Conservation (phyloP, 2,888 invertebrate species). For the Temnothorax unifasciatus region DNA sequence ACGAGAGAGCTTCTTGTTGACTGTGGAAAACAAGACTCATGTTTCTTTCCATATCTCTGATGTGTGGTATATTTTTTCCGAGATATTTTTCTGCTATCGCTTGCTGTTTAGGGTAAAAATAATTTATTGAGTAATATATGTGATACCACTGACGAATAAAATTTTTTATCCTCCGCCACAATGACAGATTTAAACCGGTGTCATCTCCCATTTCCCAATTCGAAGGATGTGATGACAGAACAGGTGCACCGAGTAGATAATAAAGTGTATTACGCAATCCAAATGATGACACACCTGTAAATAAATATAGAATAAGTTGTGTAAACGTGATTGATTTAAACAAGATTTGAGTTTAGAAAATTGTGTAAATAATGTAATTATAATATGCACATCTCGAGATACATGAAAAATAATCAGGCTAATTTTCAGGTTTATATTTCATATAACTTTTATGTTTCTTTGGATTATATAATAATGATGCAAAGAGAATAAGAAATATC, state of each 20-base stretch:
- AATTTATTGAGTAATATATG: slow-evolving; percentile 37
- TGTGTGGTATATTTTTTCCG: too few relatives aligned
- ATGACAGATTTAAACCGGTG: slow-evolving; percentile 59
- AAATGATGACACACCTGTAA: slow-evolving; percentile 59
- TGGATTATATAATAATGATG: too few relatives aligned
- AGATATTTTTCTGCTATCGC: slow-evolving; percentile 65
- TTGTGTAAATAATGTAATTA: neutral
- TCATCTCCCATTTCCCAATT: slow-evolving; percentile 66
- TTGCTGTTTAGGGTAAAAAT: slow-evolving; percentile 56
- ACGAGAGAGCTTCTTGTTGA: slow-evolving; percentile 60
- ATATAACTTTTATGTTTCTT: slow-evolving; percentile 66
- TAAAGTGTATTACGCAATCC: slow-evolving; percentile 34
- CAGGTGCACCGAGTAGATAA: slow-evolving; percentile 62
- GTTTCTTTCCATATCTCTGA: too few relatives aligned
- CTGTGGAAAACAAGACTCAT: neutral
- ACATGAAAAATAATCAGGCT: too few relatives aligned
- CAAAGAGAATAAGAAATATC: too few relatives aligned
- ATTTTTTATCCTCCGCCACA: slow-evolving; percentile 66
- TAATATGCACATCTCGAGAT: too few relatives aligned
- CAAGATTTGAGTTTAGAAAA: neutral
- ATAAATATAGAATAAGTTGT: neutral
- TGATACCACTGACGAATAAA: slow-evolving; percentile 50
- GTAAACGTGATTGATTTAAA: neutral
- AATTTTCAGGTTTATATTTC: too few relatives aligned
- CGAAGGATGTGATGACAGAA: slow-evolving; percentile 70